A percentile compares a stretch with the other conserved stretches of the same genome.
These are phyloP conservation scores for Coelopa frigida DNA, from an alignment of 1,140 invertebrate genomes.

Conservation along the genomic window DNA sequence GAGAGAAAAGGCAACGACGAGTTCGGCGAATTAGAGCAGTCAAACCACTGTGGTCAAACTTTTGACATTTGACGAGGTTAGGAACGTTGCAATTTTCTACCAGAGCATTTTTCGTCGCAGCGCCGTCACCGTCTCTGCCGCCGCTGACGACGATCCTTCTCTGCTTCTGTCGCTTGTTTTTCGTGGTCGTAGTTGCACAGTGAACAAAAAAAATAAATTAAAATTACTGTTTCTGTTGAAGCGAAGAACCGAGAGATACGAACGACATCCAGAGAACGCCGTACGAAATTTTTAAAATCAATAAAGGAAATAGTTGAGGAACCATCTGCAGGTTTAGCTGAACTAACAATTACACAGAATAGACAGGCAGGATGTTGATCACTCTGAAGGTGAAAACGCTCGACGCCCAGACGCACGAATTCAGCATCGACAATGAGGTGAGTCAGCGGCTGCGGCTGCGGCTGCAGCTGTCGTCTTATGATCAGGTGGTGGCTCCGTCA, in stretches of 20 bases:
- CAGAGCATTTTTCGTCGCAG: too few species aligned
- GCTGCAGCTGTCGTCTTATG: background rate
- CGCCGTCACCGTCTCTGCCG: too few species aligned
- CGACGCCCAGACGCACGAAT: constrained; percentile 83
- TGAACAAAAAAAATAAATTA: background rate
- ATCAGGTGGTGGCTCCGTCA: background rate
- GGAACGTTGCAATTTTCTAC: too few species aligned
- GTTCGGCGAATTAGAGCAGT: too few species aligned
- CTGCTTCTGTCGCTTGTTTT: too few species aligned
- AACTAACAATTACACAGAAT: background rate
- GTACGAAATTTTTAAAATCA: background rate
- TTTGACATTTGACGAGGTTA: too few species aligned
- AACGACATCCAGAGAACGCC: background rate
- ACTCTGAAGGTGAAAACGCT: constrained; percentile 85
- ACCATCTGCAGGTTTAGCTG: background rate
- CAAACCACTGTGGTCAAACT: too few species aligned
- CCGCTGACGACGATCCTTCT: too few species aligned
- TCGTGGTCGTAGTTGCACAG: background rate
- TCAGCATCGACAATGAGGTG: constrained; percentile 81
- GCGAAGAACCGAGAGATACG: background rate
- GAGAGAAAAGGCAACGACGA: too few species aligned
- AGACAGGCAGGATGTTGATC: constrained; percentile 56
- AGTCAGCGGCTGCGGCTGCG: constrained; percentile 42
- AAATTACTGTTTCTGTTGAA: background rate
- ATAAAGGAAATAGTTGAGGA: background rate